Evolutionary conservation across 2,113 vertebrate species (phyloP).

Genomic region (Microtus montanus): DNA sequence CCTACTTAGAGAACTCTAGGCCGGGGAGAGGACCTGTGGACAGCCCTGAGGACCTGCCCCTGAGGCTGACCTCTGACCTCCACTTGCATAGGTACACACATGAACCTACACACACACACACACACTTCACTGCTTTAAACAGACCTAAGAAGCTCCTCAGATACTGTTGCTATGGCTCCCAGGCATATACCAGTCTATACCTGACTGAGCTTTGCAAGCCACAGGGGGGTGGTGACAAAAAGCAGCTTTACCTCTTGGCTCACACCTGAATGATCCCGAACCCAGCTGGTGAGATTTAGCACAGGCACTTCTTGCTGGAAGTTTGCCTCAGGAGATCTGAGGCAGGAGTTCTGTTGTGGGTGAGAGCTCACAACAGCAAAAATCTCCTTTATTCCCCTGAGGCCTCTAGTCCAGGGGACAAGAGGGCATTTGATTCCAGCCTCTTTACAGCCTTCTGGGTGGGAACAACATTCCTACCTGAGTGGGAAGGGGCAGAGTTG

Average conservation of each 20-base stretch:
- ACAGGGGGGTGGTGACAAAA: fast-evolving
- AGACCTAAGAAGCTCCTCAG: fast-evolving
- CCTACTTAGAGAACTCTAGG: not conserved
- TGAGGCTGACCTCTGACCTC: not conserved
- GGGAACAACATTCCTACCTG: not conserved
- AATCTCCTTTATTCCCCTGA: too few relatives aligned
- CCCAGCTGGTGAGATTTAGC: fast-evolving
- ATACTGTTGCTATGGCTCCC: too few relatives aligned
- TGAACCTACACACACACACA: too few relatives aligned
- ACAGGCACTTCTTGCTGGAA: not conserved
- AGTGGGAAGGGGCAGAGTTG: not conserved
- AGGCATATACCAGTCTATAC: not conserved
- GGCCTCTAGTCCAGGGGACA: not conserved
- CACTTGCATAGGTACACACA: not conserved
- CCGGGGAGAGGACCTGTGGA: not conserved
- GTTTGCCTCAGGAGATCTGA: not conserved
- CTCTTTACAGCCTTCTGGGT: not conserved
- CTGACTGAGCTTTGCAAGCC: not conserved
- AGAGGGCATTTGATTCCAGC: not conserved
- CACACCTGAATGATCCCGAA: not conserved
- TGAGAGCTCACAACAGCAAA: not conserved
- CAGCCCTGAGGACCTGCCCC: too few relatives aligned
- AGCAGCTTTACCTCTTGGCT: not conserved
- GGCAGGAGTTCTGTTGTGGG: fast-evolving
- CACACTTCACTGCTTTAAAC: not conserved